Evolutionary conservation across 2,888 invertebrate species (phyloP).

Genomic region (Melinopterus prodromus): DNA sequence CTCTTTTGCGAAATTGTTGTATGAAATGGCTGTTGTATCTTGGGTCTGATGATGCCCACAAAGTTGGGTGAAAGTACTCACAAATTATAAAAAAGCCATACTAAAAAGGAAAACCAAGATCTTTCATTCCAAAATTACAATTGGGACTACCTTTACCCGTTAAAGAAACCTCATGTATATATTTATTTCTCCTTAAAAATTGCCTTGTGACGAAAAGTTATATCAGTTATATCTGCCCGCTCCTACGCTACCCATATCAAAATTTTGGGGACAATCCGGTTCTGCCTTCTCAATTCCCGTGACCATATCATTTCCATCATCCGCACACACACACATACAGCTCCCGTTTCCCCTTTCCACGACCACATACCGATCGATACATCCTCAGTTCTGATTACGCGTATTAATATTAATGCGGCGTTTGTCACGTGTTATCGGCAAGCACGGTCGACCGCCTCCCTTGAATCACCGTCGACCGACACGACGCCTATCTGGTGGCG

Average conservation of each 20-base stretch:
- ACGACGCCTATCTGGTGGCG: neutral
- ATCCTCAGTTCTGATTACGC: conserved; percentile 44
- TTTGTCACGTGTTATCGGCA: conserved; percentile 38
- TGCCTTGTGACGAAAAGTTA: no score
- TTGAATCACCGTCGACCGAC: neutral
- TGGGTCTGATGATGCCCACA: no score
- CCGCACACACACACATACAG: neutral
- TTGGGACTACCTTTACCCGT: no score
- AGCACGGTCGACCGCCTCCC: conserved; percentile 18
- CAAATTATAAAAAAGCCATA: no score
- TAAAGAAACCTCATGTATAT: no score
- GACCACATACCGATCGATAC: conserved; percentile 25
- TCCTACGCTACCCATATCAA: neutral
- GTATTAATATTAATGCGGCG: conserved; percentile 47
- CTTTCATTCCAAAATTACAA: no score
- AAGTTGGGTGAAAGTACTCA: no score
- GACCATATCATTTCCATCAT: neutral
- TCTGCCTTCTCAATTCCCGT: neutral
- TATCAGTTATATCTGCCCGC: no score
- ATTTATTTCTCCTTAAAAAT: no score
- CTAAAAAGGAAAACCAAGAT: no score
- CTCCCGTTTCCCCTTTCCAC: conserved; percentile 4
- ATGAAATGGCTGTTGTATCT: no score
- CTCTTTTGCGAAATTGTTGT: no score
- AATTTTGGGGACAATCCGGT: neutral